These are phyloP conservation scores for Unio pictorum DNA, from an alignment of 2,888 invertebrate species.

Conservation along the genomic window DNA sequence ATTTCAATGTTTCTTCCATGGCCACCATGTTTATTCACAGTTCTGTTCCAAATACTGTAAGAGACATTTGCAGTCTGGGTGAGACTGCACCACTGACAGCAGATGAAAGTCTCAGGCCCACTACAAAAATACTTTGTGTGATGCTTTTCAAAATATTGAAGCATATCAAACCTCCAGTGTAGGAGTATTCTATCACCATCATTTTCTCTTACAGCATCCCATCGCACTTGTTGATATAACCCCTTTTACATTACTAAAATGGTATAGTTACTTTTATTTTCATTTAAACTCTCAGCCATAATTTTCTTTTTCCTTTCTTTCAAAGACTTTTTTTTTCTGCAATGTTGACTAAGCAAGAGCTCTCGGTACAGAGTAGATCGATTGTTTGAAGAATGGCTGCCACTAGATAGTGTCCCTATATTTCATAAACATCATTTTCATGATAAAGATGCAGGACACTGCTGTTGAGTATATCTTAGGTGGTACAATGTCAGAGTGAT, in stretches of 20 bases:
- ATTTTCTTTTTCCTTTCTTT: slow-evolving; percentile 1
- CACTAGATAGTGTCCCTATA: too few species aligned
- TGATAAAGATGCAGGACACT: too few species aligned
- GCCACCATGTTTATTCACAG: slow-evolving; percentile 30
- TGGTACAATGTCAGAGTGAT: too few species aligned
- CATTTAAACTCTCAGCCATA: slow-evolving; percentile 3
- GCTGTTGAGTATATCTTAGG: too few species aligned
- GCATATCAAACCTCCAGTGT: slow-evolving; percentile 31
- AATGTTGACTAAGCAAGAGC: too few species aligned
- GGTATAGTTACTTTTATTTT: slow-evolving; percentile 6
- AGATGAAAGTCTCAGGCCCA: slow-evolving; percentile 18
- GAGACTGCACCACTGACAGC: slow-evolving; percentile 23
- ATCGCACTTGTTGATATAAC: slow-evolving; percentile 13
- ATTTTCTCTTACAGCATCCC: slow-evolving; percentile 33
- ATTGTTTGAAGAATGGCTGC: too few species aligned
- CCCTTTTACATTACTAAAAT: slow-evolving; percentile 20
- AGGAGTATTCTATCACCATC: slow-evolving; percentile 26
- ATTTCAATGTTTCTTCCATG: slow-evolving; percentile 28
- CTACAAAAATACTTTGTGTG: slow-evolving; percentile 23
- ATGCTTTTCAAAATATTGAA: slow-evolving; percentile 17
- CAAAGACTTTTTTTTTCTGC: background rate
- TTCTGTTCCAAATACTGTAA: slow-evolving; percentile 30
- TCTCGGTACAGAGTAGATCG: too few species aligned
- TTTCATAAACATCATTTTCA: too few species aligned
- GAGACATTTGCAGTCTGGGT: slow-evolving; percentile 13